These are phyloP conservation scores for Abrostola tripartita DNA, from an alignment of 2,888 invertebrate species.

Conservation along the genomic window DNA sequence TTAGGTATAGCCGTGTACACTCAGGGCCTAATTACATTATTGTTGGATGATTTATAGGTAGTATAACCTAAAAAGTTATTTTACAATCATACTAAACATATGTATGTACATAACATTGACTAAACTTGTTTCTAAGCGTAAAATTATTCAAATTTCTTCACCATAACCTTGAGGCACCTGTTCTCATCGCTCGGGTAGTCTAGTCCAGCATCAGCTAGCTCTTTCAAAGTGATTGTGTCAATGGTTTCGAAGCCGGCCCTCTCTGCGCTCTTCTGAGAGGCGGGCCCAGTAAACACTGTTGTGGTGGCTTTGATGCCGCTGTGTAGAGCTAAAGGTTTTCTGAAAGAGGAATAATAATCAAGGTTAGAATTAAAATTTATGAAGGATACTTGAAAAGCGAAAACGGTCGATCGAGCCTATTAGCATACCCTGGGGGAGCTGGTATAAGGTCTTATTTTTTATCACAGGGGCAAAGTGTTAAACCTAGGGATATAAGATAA, in stretches of 20 bases:
- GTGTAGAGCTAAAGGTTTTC: slow-evolving; percentile 66
- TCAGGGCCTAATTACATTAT: too few species aligned
- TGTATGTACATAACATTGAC: too few species aligned
- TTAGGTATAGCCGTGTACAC: too few species aligned
- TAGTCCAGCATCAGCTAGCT: slow-evolving; percentile 70
- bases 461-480: not conserved
- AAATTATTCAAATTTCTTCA: slow-evolving; percentile 59
- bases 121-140: not conserved
- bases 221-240: slow-evolving; percentile 59
- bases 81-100: too few species aligned
- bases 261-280: slow-evolving; percentile 71
- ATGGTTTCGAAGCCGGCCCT: slow-evolving; percentile 69
- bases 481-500: not conserved
- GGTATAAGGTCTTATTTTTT: too few species aligned
- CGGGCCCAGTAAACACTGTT: slow-evolving; percentile 75
- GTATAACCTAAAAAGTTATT: too few species aligned
- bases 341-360: slow-evolving; percentile 50
- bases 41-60: too few species aligned
- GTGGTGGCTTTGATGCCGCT: slow-evolving; percentile 70
- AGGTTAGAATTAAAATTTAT: not conserved
- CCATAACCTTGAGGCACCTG: slow-evolving; percentile 71
- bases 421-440: too few species aligned
- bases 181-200: slow-evolving; percentile 69
- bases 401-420: too few species aligned
- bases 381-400: too few species aligned